Evolutionary conservation across 2,888 invertebrate species (phyloP).

Genomic region (Philopedon plagiatum): DNA sequence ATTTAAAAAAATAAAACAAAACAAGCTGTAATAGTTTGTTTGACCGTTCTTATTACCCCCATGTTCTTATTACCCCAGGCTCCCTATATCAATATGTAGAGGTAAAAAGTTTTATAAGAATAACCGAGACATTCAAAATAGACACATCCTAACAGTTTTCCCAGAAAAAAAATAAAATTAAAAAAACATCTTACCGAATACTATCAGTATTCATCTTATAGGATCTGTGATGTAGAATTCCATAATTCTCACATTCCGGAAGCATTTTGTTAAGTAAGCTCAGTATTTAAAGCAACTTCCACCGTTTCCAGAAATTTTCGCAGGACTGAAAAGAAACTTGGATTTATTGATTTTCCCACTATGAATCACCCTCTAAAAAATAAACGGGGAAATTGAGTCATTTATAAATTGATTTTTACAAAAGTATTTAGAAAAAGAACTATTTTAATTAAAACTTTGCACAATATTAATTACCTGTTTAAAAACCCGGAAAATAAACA

Average conservation of each 20-base stretch:
- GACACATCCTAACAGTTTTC: neutral
- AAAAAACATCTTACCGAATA: conserved; percentile 61
- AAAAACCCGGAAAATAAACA: too few species aligned
- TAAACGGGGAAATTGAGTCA: neutral
- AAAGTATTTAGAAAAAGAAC: neutral
- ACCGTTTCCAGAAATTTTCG: neutral
- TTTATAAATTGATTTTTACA: neutral
- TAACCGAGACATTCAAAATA: neutral
- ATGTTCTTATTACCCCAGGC: too few species aligned
- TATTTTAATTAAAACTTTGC: neutral
- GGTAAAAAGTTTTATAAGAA: neutral
- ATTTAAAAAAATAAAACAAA: too few species aligned
- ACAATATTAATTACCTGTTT: too few species aligned
- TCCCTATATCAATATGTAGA: too few species aligned
- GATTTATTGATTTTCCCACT: conserved; percentile 2
- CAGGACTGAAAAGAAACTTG: neutral
- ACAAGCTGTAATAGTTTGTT: too few species aligned
- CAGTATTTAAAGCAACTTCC: neutral
- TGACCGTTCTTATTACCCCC: too few species aligned
- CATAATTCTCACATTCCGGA: conserved; percentile 67
- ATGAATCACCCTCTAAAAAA: conserved; percentile 6
- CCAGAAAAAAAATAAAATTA: neutral
- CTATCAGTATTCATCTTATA: conserved; percentile 65
- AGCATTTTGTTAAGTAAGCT: conserved; percentile 60
- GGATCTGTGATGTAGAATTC: conserved; percentile 65